Percentiles rank a stretch among this genome's conserved stretches.
Conservation (phyloP, 1,140 invertebrate genomes). For the Platyscapa corneri region DNA sequence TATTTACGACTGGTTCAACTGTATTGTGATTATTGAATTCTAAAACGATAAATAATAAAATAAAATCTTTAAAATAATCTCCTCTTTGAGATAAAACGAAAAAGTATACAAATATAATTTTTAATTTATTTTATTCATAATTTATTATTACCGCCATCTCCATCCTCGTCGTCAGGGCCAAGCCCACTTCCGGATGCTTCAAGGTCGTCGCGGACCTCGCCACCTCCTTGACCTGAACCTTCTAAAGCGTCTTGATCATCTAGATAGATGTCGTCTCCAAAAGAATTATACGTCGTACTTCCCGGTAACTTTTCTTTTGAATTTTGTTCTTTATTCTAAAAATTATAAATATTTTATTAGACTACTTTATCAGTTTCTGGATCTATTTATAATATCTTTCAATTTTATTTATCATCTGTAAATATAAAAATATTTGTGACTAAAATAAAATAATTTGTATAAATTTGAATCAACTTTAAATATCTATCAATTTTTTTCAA, state of each 20-base stretch:
- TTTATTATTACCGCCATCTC: constrained; percentile 63
- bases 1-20: constrained; percentile 66
- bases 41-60: constrained; percentile 45
- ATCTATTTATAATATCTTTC: too few species aligned
- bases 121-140: not conserved
- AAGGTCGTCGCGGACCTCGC: constrained; percentile 77
- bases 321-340: constrained; percentile 63
- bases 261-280: constrained; percentile 71
- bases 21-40: constrained; percentile 66
- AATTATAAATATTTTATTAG: too few species aligned
- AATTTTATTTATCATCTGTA: too few species aligned
- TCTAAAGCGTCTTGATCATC: constrained; percentile 74
- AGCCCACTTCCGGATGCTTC: constrained; percentile 82
- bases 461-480: too few species aligned
- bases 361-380: too few species aligned
- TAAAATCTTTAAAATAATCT: not conserved
- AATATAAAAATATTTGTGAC: too few species aligned
- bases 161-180: constrained; percentile 82
- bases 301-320: constrained; percentile 64
- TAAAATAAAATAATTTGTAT: too few species aligned
- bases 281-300: constrained; percentile 65
- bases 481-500: too few species aligned
- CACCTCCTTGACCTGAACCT: constrained; percentile 72
- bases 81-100: not conserved
- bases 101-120: not conserved